Conservation (phyloP, 2,888 invertebrate species). For the Chaetogeoica ovagalla region DNA sequence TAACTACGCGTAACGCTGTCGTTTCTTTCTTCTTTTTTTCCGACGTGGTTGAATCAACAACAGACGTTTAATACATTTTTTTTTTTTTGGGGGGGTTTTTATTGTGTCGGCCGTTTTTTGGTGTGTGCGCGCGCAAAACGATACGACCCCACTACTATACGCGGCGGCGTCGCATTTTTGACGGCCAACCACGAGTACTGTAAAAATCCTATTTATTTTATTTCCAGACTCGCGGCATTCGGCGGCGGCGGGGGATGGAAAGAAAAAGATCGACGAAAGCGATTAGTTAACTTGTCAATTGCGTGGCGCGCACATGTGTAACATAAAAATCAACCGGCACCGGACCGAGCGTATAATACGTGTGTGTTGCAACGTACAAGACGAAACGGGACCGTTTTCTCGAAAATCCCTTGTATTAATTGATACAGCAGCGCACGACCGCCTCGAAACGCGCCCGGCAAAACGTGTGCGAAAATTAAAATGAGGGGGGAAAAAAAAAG, state of each 20-base stretch:
- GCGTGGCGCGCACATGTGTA: slow-evolving; percentile 23
- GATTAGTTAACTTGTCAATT: slow-evolving; percentile 48
- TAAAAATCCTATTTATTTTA: background rate
- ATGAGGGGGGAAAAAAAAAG: no score
- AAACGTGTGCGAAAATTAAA: no score
- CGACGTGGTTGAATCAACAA: no score
- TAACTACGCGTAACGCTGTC: no score
- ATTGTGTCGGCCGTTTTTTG: no score
- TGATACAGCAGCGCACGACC: background rate
- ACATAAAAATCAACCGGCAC: slow-evolving; percentile 34
- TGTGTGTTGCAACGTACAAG: background rate
- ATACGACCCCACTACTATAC: background rate
- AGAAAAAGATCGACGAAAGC: slow-evolving; percentile 29
- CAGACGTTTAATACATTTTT: no score
- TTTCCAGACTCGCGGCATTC: background rate
- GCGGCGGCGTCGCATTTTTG: background rate
- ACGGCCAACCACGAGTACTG: background rate
- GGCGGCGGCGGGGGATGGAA: no score
- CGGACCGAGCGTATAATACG: background rate
- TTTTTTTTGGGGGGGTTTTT: no score
- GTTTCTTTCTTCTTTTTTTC: no score
- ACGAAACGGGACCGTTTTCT: slow-evolving; percentile 24
- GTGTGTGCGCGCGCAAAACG: no score
- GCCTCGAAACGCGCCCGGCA: background rate
- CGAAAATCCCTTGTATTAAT: slow-evolving; percentile 32